Conservation (phyloP, 64 coral and sea anemone species). For the Hydrozoanthus tunicans region DNA sequence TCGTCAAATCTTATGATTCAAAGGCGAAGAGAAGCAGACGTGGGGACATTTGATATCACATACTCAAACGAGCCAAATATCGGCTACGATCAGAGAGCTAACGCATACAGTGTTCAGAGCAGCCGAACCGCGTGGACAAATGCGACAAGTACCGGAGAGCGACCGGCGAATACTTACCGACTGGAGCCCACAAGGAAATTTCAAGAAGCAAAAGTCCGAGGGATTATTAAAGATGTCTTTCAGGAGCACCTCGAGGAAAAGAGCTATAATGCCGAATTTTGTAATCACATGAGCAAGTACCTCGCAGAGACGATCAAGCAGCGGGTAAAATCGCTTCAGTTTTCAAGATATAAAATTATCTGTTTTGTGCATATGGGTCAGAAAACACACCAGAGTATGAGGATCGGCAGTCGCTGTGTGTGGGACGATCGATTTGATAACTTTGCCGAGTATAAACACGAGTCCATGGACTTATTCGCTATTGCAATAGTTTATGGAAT, state of each 20-base stretch:
- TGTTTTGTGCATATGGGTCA: constrained; percentile 68
- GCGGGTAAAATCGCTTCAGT: constrained; percentile 67
- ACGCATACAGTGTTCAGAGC: background rate
- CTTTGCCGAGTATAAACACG: constrained; percentile 68
- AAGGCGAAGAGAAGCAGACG: constrained; percentile 50
- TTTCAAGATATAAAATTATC: constrained; percentile 75
- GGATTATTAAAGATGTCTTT: constrained; percentile 69
- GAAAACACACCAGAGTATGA: constrained; percentile 44
- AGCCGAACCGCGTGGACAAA: background rate
- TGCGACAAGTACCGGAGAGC: background rate
- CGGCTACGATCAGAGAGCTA: constrained; percentile 10
- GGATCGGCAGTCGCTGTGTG: constrained; percentile 66
- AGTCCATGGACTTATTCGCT: constrained; percentile 62
- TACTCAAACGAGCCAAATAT: constrained; percentile 60
- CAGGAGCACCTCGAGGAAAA: constrained; percentile 30
- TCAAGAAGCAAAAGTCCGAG: constrained; percentile 57
- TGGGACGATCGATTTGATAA: constrained; percentile 83
- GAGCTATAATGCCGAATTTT: constrained; percentile 54
- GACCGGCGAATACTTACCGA: constrained; percentile 35
- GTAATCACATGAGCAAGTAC: constrained; percentile 48
- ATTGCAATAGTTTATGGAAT: constrained; percentile 81
- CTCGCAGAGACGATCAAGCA: constrained; percentile 69
- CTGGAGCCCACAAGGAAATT: constrained; percentile 66
- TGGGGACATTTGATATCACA: constrained; percentile 74
- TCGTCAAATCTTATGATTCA: constrained; percentile 59